Conservation (phyloP, 2,888 invertebrate genomes). For the Drosophila nigritarsus region DNA sequence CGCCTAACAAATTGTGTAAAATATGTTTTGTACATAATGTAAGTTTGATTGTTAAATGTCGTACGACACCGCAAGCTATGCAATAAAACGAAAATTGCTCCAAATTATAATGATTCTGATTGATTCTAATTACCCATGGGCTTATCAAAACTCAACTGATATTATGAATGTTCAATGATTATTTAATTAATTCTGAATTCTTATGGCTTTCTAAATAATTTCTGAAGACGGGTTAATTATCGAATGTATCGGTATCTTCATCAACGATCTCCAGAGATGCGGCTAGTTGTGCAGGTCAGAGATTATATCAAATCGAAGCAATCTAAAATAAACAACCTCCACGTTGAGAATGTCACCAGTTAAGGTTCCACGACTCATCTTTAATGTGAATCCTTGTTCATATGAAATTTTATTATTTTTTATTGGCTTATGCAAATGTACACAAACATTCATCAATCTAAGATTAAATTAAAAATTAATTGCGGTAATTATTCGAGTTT, state of each 20-base stretch:
- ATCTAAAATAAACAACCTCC: constrained; percentile 34
- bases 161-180: neutral
- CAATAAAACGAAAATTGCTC: constrained; percentile 77
- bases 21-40: constrained; percentile 70
- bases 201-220: neutral
- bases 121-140: neutral
- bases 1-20: constrained; percentile 64
- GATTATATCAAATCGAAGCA: constrained; percentile 48
- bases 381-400: no score
- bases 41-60: constrained; percentile 75
- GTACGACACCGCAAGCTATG: constrained; percentile 69
- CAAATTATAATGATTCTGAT: constrained; percentile 17
- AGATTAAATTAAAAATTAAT: no score
- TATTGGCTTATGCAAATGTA: no score
- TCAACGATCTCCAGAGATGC: neutral
- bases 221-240: neutral
- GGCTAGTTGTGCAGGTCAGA: constrained; percentile 21
- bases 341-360: constrained; percentile 39
- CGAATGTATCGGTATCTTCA: neutral
- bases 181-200: neutral
- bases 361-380: neutral
- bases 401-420: no score
- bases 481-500: no score
- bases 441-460: no score
- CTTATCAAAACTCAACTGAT: neutral